Evolutionary conservation across 2,797 vertebrate species (phyloP).

Genomic region (Eleutherodactylus coqui): DNA sequence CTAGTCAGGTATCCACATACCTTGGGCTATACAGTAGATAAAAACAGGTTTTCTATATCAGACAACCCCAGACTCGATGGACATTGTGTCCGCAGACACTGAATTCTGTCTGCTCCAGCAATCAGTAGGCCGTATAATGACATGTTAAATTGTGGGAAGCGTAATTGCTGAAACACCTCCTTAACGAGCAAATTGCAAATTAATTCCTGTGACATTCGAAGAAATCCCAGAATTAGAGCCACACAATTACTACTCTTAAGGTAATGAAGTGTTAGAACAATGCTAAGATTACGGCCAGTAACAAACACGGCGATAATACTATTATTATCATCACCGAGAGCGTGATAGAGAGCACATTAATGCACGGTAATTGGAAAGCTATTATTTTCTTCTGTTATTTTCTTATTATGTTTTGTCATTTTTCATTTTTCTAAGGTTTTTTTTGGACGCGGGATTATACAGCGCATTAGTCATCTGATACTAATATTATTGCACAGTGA

Average conservation of each 20-base stretch:
- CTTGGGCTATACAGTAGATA: no score
- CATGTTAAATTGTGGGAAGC: conserved; percentile 31
- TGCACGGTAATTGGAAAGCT: not conserved
- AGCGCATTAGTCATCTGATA: not conserved
- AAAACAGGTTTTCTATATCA: not conserved
- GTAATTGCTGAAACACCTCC: conserved; percentile 11
- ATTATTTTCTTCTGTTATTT: conserved; percentile 6
- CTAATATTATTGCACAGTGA: not conserved
- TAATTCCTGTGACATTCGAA: conserved; percentile 35
- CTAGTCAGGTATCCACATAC: no score
- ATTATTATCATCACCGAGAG: conserved; percentile 29
- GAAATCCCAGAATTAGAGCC: conserved; percentile 27
- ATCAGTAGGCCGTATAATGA: not conserved
- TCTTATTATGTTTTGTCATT: not conserved
- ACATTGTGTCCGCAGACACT: not conserved
- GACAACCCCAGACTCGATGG: not conserved
- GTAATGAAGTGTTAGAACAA: conserved; percentile 50
- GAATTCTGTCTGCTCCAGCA: not conserved
- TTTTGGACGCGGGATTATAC: not conserved
- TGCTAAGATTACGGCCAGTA: not conserved
- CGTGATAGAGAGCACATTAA: conserved; percentile 14
- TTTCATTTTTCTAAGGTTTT: not conserved
- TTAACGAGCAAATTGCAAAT: conserved; percentile 7
- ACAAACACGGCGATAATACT: conserved; percentile 20
- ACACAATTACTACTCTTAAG: conserved; percentile 43